A percentile compares a stretch with the other conserved stretches of the same genome.
Conservation (phyloP, 2,888 invertebrate species). For the Scaptomyza reducta region DNA sequence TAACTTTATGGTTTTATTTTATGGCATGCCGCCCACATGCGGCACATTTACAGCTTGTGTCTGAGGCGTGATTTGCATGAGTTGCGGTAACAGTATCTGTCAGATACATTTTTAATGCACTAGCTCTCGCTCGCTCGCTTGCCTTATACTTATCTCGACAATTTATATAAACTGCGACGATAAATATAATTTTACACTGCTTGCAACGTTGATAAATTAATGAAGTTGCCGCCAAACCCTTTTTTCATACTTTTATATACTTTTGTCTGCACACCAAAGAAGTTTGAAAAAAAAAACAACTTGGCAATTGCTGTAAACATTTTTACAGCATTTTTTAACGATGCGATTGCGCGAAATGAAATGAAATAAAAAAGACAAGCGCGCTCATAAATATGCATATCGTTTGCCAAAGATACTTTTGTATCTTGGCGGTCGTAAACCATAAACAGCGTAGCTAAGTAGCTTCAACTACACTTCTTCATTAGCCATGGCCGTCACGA, state of each 20-base stretch:
- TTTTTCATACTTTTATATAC: constrained; percentile 20
- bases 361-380: constrained; percentile 22
- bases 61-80: constrained; percentile 61
- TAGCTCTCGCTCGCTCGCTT: not conserved
- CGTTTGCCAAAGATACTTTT: constrained; percentile 47
- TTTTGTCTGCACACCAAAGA: constrained; percentile 7
- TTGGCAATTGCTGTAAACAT: constrained; percentile 52
- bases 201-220: constrained; percentile 64
- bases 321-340: constrained; percentile 67
- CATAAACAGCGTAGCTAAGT: constrained; percentile 45
- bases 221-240: constrained; percentile 61
- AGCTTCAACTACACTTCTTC: constrained; percentile 21
- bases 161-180: constrained; percentile 39
- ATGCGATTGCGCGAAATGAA: constrained; percentile 49
- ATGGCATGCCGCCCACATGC: constrained; percentile 49
- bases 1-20: constrained; percentile 37
- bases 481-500: constrained; percentile 22
- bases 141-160: constrained; percentile 40
- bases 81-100: constrained; percentile 49
- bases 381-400: constrained; percentile 65
- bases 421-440: constrained; percentile 28
- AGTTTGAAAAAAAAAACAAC: constrained; percentile 4
- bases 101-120: constrained; percentile 49
- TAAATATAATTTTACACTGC: constrained; percentile 44
- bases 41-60: constrained; percentile 35